These are phyloP conservation scores for Synchiropus splendidus DNA, from an alignment of 2,113 vertebrate species.

Conservation along the genomic window DNA sequence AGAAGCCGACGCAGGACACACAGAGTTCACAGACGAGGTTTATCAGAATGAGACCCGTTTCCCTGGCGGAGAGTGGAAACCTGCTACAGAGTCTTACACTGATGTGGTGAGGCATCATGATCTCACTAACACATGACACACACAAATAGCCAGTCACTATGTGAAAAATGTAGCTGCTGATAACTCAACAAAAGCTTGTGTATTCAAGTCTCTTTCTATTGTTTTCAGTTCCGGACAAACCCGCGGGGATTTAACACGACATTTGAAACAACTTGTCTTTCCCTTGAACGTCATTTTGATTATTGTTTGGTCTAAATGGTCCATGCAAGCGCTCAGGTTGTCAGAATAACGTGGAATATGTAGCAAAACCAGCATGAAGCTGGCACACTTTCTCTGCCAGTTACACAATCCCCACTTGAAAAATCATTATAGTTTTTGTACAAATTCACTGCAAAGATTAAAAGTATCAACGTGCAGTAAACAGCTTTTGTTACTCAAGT, in stretches of 20 bases:
- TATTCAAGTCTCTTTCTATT: slow-evolving; percentile 5
- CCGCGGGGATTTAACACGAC: not conserved
- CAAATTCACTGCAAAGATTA: too few relatives aligned
- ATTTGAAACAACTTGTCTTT: too few relatives aligned
- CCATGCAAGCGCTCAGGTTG: not conserved
- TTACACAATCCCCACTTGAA: too few relatives aligned
- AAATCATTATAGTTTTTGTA: too few relatives aligned
- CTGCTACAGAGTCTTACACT: slow-evolving; percentile 75
- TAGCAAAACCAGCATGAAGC: too few relatives aligned
- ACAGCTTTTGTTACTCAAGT: too few relatives aligned
- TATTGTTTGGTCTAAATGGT: too few relatives aligned
- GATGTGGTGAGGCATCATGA: slow-evolving; percentile 74
- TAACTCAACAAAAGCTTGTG: slow-evolving; percentile 13
- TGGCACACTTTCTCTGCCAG: too few relatives aligned
- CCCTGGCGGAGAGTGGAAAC: slow-evolving; percentile 88
- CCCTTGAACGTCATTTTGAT: too few relatives aligned
- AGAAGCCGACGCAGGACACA: slow-evolving; percentile 91
- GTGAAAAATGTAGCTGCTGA: slow-evolving; percentile 14
- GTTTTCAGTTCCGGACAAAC: slow-evolving; percentile 7
- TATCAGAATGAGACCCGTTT: slow-evolving; percentile 88
- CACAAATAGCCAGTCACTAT: slow-evolving; percentile 3
- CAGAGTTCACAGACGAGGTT: slow-evolving; percentile 91
- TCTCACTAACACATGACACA: not conserved
- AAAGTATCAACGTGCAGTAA: too few relatives aligned
- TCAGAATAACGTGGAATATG: not conserved